phyloP scores from a whole-genome alignment of 2,113 vertebrate species.

The Harpagus bidentatus region DNA sequence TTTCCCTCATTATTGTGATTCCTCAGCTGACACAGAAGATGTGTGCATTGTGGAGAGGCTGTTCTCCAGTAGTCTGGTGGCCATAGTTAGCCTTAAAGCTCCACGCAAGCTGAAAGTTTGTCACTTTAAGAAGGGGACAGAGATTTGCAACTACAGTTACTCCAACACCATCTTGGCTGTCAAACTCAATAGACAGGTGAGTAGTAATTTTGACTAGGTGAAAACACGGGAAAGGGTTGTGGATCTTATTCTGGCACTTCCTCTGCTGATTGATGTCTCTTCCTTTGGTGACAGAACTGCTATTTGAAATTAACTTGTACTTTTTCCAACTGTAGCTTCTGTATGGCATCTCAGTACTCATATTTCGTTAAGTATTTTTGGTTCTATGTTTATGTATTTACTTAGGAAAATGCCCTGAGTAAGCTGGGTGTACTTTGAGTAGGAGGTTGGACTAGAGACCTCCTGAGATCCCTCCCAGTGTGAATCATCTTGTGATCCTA shows the following conservation, averaged over 20 bases:
- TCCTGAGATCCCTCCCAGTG: not conserved
- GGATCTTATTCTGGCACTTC: not conserved
- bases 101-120: slow-evolving; percentile 98
- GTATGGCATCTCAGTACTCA: not conserved
- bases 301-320: not conserved
- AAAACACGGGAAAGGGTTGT: not conserved
- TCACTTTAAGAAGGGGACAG: slow-evolving; percentile 98
- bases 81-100: slow-evolving; percentile 97
- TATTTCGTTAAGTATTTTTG: not conserved
- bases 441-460: not conserved
- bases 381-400: not conserved
- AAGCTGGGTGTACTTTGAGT: not conserved
- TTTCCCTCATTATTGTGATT: not conserved
- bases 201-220: not conserved
- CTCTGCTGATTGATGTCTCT: not conserved
- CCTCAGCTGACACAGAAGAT: slow-evolving; percentile 92
- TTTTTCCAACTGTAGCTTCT: not conserved
- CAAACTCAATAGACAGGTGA: slow-evolving; percentile 95
- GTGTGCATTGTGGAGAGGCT: slow-evolving; percentile 97
- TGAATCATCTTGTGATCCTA: not conserved
- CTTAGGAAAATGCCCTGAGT: not conserved
- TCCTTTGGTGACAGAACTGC: not conserved
- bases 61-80: slow-evolving; percentile 96
- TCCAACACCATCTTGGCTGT: slow-evolving; percentile 98
- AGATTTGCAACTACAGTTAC: slow-evolving; percentile 99